A percentile compares a stretch with the other conserved stretches of the same genome.
phyloP scores from a whole-genome alignment of 2,113 vertebrate genomes.

The Petrocephalus zakoni region DNA sequence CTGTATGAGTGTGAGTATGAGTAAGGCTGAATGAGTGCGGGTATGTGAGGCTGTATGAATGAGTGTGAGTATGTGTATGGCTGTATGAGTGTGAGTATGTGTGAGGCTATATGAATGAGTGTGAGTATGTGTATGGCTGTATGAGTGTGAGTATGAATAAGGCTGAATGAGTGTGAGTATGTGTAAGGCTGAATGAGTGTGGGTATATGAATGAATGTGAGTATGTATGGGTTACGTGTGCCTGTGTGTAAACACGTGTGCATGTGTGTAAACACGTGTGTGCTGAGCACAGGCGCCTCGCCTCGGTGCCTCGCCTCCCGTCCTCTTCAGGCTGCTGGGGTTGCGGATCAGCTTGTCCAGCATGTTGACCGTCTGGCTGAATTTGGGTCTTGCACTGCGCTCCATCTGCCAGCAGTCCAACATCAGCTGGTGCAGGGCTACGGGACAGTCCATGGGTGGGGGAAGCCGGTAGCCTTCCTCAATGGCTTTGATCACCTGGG shows the following conservation, averaged over 20 bases:
- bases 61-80: no score
- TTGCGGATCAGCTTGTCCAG: slow-evolving; percentile 98
- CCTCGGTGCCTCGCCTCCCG: slow-evolving; percentile 78
- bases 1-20: no score
- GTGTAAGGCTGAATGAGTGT: background rate
- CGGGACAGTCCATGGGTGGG: slow-evolving; percentile 95
- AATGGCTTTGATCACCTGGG: slow-evolving; percentile 94
- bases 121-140: background rate
- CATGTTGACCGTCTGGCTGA: slow-evolving; percentile 98
- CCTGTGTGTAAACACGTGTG: background rate
- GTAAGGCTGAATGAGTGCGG: no score
- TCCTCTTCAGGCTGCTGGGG: slow-evolving; percentile 93
- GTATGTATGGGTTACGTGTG: background rate
- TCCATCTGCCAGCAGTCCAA: slow-evolving; percentile 98
- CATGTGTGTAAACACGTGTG: background rate
- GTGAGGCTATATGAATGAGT: no score
- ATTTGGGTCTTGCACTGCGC: slow-evolving; percentile 86
- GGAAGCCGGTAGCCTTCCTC: slow-evolving; percentile 95
- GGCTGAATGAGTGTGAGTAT: no score
- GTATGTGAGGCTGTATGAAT: no score
- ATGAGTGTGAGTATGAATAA: no score
- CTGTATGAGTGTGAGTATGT: no score
- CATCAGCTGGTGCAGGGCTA: slow-evolving; percentile 95
- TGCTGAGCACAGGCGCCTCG: slow-evolving; percentile 42
- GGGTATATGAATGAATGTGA: background rate